These are phyloP conservation scores for Lepidothrix coronata DNA, from an alignment of 2,113 vertebrate genomes.

Conservation along the genomic window DNA sequence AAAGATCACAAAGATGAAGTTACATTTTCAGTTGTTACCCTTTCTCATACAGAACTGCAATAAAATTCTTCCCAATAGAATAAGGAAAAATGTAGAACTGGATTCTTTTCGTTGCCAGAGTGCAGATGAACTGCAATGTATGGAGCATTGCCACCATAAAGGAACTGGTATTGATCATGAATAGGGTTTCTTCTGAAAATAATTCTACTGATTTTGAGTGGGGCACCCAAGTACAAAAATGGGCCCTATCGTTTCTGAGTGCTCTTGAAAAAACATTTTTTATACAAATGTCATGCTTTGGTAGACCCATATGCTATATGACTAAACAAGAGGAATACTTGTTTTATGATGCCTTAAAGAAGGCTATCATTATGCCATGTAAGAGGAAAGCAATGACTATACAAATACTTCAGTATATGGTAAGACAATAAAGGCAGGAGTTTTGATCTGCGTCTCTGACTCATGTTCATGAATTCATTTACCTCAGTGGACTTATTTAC, in stretches of 20 bases:
- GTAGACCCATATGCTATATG: not conserved
- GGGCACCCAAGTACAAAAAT: not conserved
- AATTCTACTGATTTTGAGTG: not conserved
- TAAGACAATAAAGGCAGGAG: constrained; percentile 10
- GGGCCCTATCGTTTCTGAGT: not conserved
- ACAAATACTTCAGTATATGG: not conserved
- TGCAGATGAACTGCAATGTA: not conserved
- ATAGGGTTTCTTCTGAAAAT: not conserved
- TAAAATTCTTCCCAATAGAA: not conserved
- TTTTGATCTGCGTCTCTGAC: constrained; percentile 35
- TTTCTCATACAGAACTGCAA: not conserved
- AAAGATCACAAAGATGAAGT: not conserved
- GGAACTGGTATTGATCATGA: not conserved
- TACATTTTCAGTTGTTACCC: not conserved
- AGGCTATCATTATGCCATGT: not conserved
- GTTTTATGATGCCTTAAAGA: not conserved
- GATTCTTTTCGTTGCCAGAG: not conserved
- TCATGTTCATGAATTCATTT: constrained; percentile 21
- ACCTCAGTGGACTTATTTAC: constrained; percentile 27
- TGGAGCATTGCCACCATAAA: not conserved
- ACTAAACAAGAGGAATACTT: not conserved
- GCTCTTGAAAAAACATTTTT: not conserved
- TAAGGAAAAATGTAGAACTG: not conserved
- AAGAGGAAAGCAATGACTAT: constrained; percentile 7
- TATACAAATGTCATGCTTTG: not conserved